These are phyloP conservation scores for Octopus sinensis DNA, from an alignment of 1,140 invertebrate species.

Conservation along the genomic window DNA sequence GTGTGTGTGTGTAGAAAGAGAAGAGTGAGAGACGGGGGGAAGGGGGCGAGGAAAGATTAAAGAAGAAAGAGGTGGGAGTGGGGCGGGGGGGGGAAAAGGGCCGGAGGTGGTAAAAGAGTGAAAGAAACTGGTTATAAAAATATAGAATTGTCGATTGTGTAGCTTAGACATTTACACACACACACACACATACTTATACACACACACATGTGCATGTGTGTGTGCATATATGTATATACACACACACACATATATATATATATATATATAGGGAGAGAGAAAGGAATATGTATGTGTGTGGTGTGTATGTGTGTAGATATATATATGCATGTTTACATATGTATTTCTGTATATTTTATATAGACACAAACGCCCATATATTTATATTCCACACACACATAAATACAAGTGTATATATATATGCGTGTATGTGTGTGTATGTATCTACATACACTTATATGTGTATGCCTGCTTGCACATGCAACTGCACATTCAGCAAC, in stretches of 20 bases:
- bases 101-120: not conserved
- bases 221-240: slow-evolving; percentile 6
- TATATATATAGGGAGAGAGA: not conserved
- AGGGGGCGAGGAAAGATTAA: not conserved
- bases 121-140: slow-evolving; percentile 7
- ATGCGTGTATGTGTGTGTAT: not conserved
- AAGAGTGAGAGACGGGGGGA: not conserved
- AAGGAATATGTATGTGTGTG: not conserved
- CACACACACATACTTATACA: not conserved
- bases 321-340: not conserved
- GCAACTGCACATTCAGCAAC: too few relatives aligned
- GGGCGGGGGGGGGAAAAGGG: not conserved
- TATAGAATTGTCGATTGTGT: not conserved
- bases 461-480: too few relatives aligned
- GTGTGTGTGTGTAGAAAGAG: not conserved
- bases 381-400: not conserved
- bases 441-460: not conserved
- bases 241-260: not conserved
- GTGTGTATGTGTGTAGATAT: not conserved
- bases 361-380: not conserved
- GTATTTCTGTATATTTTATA: not conserved
- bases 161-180: not conserved
- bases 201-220: not conserved
- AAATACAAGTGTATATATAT: not conserved
- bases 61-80: not conserved